A percentile compares a stretch with the other conserved stretches of the same genome.
Evolutionary conservation across 2,113 vertebrate species (phyloP).

Genomic region (Nothoprocta perdicaria): DNA sequence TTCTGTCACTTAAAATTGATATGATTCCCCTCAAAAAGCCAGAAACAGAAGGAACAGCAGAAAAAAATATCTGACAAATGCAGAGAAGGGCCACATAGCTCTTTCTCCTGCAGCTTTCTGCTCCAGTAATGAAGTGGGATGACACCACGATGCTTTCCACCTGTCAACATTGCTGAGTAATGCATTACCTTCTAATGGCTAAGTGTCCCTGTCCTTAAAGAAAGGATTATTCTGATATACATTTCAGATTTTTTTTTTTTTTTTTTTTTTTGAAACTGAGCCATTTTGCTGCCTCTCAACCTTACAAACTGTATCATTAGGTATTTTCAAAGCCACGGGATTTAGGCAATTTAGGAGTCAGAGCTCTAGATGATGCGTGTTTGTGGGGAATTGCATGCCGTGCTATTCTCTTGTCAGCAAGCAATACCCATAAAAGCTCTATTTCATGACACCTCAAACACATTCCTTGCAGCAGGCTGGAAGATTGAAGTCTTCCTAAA

Average conservation of each 20-base stretch:
- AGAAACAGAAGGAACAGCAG: neutral
- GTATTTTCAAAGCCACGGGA: constrained; percentile 34
- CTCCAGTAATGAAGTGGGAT: neutral
- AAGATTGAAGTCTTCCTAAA: constrained; percentile 40
- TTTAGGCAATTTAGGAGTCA: neutral
- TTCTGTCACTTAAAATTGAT: neutral
- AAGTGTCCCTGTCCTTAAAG: neutral
- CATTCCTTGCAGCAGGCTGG: neutral
- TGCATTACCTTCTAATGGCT: neutral
- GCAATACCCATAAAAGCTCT: neutral
- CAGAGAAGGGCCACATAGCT: neutral
- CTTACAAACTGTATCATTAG: neutral
- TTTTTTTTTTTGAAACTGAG: constrained; percentile 26
- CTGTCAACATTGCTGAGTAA: neutral
- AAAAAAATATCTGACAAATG: neutral
- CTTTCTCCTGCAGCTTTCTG: neutral
- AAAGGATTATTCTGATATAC: neutral
- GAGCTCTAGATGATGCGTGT: neutral
- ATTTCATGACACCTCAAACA: constrained; percentile 4
- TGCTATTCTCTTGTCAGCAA: neutral
- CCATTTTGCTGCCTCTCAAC: constrained; percentile 21
- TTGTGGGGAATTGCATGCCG: neutral
- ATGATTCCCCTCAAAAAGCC: neutral
- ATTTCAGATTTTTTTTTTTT: neutral
- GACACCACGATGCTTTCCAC: neutral